Evolutionary conservation across 1,140 invertebrate species (phyloP), one percentile per base, ranked within the genome.

Genomic region (Uloborus diversus): DNA sequence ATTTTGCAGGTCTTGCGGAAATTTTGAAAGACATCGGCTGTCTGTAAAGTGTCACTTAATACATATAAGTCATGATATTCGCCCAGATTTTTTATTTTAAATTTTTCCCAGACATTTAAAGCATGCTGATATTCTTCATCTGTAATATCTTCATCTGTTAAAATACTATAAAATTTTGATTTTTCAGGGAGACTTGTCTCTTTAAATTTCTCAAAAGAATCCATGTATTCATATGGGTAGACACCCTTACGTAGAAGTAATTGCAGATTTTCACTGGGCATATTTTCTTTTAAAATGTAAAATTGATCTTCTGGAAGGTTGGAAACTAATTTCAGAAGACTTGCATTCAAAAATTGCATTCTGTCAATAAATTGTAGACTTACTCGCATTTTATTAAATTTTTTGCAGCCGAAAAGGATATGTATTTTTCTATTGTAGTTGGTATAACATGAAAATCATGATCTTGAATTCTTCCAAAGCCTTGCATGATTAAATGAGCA

Each of bases 81-180:
- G 3, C 80, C 79, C 11, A 84, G 7, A 20, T 66, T 83, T 28
- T 69, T 49, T 2, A 73, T 71, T 4, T 76, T 83, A 64, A 85
- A 85, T 14, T 47, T 49, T 28, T 81, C 66, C 81, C 81, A 85
- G 9, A 86, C 81, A 0, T 65, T 76, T 64, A 81, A 14, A 3
- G 47, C 61, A 53, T 78, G 62, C 1, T 32, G 3, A 30, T 65
- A 78, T 32, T 70, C 51, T 28, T 56, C 62, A 35, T 53, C 17
- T 1, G 68, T 23, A 20, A 70, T 33, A 3, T 17, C 27, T 2
- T 57, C 68, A 49, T 30, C 47, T 14, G 42, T 27, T 25, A 69
- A 23, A 9, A 1, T 37, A 20, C 28, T 69, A 30, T 69, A 51
- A 37, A 69, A 69, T 25, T 23, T 17, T 20, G 14, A 11, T 14